Conservation (phyloP, 2,113 vertebrate species). For the Collichthys lucidus region DNA sequence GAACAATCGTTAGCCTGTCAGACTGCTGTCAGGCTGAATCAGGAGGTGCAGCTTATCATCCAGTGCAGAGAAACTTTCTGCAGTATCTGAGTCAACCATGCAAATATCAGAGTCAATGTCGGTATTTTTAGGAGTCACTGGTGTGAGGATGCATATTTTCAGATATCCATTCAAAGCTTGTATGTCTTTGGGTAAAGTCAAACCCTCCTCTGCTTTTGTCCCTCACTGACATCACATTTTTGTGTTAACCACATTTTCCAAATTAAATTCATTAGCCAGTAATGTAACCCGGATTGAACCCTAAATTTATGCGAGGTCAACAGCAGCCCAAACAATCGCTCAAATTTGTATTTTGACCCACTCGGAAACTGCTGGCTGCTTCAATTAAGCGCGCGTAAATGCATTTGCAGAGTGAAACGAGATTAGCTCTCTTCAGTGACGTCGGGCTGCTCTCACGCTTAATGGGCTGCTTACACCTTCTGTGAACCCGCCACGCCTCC, state of each 20-base stretch:
- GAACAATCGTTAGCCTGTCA: conserved; percentile 65
- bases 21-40: conserved; percentile 70
- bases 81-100: conserved; percentile 58
- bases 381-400: conserved; percentile 67
- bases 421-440: conserved; percentile 64
- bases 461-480: conserved; percentile 60
- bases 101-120: conserved; percentile 53
- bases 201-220: not conserved
- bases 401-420: conserved; percentile 72
- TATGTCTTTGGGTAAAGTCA: not conserved
- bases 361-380: conserved; percentile 40
- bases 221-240: conserved; percentile 6
- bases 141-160: conserved; percentile 12
- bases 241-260: conserved; percentile 37
- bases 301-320: conserved; percentile 51
- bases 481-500: conserved; percentile 52
- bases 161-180: conserved; percentile 38
- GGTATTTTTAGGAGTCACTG: conserved; percentile 35
- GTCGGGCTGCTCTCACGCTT: conserved; percentile 32
- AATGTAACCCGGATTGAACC: conserved; percentile 64
- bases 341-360: conserved; percentile 67
- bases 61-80: conserved; percentile 64
- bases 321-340: conserved; percentile 55
- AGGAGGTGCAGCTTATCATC: conserved; percentile 60
- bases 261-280: conserved; percentile 58